phyloP scores from a whole-genome alignment of 2,113 vertebrate species.

The Erythrolamprus reginae region DNA sequence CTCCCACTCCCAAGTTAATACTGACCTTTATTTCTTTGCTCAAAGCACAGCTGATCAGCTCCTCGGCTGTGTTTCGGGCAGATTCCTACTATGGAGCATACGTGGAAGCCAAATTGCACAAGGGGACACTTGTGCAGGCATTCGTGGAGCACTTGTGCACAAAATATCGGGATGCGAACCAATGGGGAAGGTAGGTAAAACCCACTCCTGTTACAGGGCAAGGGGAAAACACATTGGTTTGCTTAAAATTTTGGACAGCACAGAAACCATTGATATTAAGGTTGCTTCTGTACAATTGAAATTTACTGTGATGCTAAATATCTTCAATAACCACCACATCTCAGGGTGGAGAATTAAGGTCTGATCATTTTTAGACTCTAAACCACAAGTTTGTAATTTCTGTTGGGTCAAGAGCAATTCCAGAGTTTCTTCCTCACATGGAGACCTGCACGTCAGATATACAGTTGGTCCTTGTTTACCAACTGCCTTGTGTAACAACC shows the following conservation, averaged over 20 bases:
- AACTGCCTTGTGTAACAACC: not conserved
- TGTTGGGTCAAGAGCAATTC: not conserved
- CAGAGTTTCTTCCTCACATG: not conserved
- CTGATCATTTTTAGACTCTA: not conserved
- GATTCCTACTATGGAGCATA: no score
- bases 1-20: no score
- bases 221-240: not conserved
- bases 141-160: no score
- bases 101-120: no score
- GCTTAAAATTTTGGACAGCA: not conserved
- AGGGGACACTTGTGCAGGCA: no score
- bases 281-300: not conserved
- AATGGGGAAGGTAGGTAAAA: no score
- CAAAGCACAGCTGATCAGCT: no score
- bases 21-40: no score
- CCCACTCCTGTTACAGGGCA: no score
- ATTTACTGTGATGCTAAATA: not conserved
- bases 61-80: no score
- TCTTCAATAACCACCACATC: not conserved
- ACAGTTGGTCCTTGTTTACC: not conserved
- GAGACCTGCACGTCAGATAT: not conserved
- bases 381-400: not conserved
- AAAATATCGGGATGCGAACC: no score
- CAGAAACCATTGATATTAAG: not conserved
- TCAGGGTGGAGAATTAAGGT: not conserved